Evolutionary conservation across 2,113 vertebrate species (phyloP), one percentile per base, ranked within the genome.

Genomic region (Elaphurus davidianus): DNA sequence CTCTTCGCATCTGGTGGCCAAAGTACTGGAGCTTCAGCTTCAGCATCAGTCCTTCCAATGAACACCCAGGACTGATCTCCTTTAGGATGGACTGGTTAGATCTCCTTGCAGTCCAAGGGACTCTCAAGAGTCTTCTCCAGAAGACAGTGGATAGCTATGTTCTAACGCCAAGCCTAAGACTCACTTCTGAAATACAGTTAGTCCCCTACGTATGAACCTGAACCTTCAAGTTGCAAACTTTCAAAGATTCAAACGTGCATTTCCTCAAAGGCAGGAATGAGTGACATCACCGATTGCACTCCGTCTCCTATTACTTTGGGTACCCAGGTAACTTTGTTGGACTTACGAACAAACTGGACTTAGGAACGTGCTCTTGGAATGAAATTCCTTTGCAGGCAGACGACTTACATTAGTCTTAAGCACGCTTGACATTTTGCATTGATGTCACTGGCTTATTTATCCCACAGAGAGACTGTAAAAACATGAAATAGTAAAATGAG

Each of bases 1-100:
- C 2, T 71, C 17, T 71, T 5, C 0, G 0, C 17, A 71, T 36
- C n/a, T 21, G 4, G 64, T 71, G 64, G n/a, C 64, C 9, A 71
- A 71, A 71, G 64, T 0, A 36, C 1, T 10, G n/a, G 64, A 36
- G 33, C 4, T 71, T 21, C 64, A 5, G 17, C 64, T 71, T 67
- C 8, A 36, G 33, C 64, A 67, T 21, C 8, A 11, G 8, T 36
- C 17, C n/a, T 21, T 36, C 33, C 64, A 0, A 1, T 21, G 64
- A 71, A 71, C 0, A 36, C 5, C 5, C 8, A 36, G 64, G 17
- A 10, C 8, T 11, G 64, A 21, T 36, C 0, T 71, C 17, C 0
- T 67, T 71, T 36, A 36, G 33, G 9, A 71, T 5, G 64, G n/a
- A 71, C n/a, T 0, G 17, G n/a, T 1, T 71, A 33, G 64, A 71